Percentiles rank a stretch among this genome's conserved stretches.
Evolutionary conservation across 2,113 vertebrate genomes (phyloP).

Genomic region (Rhadina sibilatrix): DNA sequence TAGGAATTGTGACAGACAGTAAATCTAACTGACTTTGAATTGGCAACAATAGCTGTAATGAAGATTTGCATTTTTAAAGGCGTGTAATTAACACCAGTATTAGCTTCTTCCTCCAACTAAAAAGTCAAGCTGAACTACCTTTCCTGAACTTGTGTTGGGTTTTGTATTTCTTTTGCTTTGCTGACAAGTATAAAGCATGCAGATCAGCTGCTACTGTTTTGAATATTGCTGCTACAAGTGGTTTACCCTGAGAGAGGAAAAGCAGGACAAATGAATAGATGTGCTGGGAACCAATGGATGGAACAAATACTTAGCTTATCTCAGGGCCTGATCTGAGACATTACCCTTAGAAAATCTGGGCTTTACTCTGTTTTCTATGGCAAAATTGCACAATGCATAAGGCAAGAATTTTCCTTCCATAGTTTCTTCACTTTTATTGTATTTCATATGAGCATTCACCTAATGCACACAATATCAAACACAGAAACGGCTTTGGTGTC

Average conservation of each 20-base stretch:
- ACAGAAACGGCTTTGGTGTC: neutral
- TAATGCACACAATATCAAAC: neutral
- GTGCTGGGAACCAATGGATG: neutral
- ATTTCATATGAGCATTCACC: neutral
- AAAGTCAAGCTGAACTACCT: constrained; percentile 15
- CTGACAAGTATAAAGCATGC: neutral
- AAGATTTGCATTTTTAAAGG: constrained; percentile 50
- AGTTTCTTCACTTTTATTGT: neutral
- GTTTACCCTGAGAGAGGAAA: neutral
- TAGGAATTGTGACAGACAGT: constrained; percentile 50
- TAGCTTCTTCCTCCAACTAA: constrained; percentile 20
- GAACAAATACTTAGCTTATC: neutral
- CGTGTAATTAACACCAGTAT: constrained; percentile 34
- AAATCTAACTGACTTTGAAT: constrained; percentile 31
- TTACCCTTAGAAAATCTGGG: neutral
- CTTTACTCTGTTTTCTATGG: neutral
- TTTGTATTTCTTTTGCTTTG: neutral
- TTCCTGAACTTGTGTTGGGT: neutral
- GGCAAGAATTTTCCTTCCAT: neutral
- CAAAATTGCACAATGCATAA: neutral
- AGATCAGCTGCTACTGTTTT: neutral
- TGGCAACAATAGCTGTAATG: constrained; percentile 48
- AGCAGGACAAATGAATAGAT: neutral
- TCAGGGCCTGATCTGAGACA: neutral
- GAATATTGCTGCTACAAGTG: neutral